phyloP scores from a whole-genome alignment of 2,888 invertebrate species.

The Caenorhabditis panamensis region DNA sequence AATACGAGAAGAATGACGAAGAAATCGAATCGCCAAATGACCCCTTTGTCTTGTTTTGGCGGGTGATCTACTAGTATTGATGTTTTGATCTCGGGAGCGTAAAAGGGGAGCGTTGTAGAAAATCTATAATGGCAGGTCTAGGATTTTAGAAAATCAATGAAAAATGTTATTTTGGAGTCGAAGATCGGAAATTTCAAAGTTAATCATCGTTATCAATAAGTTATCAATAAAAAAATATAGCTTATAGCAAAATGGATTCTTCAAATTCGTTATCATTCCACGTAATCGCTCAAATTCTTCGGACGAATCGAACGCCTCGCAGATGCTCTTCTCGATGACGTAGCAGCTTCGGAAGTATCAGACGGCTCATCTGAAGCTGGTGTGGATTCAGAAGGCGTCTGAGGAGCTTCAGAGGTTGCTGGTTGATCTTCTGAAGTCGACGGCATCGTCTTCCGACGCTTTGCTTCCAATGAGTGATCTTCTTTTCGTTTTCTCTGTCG shows the following conservation, averaged over 20 bases:
- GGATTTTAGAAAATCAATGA: neutral
- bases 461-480: neutral
- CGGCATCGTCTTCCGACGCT: conserved; percentile 4
- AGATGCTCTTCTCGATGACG: conserved; percentile 34
- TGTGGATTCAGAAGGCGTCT: neutral
- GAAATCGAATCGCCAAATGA: too few species aligned
- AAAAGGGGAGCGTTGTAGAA: too few species aligned
- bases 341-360: neutral
- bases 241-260: neutral
- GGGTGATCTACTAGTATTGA: too few species aligned
- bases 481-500: conserved; percentile 3
- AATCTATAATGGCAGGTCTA: too few species aligned
- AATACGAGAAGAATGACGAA: too few species aligned
- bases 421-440: neutral
- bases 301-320: conserved; percentile 34
- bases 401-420: too few species aligned
- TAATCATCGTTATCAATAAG: too few species aligned
- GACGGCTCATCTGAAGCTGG: neutral
- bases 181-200: too few species aligned
- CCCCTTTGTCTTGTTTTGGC: too few species aligned
- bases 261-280: conserved; percentile 27
- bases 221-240: too few species aligned
- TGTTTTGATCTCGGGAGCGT: too few species aligned
- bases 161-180: neutral
- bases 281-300: conserved; percentile 53